Evolutionary conservation across 2,113 vertebrate genomes (phyloP).

Genomic region (Callipepla squamata): DNA sequence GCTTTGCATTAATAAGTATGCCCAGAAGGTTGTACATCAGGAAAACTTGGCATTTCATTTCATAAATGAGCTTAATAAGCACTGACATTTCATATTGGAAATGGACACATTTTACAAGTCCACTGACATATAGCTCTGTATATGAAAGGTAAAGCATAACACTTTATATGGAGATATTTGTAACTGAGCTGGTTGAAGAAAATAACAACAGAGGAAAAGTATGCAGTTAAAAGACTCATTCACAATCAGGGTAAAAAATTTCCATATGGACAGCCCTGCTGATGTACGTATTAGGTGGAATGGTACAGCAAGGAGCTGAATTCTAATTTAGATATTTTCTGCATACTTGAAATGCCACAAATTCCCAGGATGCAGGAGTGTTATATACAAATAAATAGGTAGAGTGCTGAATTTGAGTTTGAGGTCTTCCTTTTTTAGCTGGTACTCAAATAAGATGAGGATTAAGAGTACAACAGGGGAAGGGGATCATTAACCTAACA

Average conservation of each 20-base stretch:
- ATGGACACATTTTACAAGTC: neutral
- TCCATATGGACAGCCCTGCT: neutral
- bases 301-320: neutral
- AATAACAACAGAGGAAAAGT: neutral
- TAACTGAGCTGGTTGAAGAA: neutral
- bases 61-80: neutral
- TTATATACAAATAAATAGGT: neutral
- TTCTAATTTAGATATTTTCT: neutral
- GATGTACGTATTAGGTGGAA: neutral
- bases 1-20: neutral
- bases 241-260: neutral
- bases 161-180: neutral
- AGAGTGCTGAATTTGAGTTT: neutral
- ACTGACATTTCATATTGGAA: neutral
- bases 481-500: neutral
- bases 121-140: neutral
- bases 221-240: neutral
- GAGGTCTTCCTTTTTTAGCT: constrained; percentile 23
- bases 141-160: neutral
- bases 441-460: neutral
- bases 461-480: constrained; percentile 20
- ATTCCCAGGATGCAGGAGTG: neutral
- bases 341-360: neutral
- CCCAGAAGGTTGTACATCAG: neutral
- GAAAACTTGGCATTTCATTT: neutral